phyloP scores from a whole-genome alignment of 2,113 vertebrate species.

The Lepus timidus region DNA sequence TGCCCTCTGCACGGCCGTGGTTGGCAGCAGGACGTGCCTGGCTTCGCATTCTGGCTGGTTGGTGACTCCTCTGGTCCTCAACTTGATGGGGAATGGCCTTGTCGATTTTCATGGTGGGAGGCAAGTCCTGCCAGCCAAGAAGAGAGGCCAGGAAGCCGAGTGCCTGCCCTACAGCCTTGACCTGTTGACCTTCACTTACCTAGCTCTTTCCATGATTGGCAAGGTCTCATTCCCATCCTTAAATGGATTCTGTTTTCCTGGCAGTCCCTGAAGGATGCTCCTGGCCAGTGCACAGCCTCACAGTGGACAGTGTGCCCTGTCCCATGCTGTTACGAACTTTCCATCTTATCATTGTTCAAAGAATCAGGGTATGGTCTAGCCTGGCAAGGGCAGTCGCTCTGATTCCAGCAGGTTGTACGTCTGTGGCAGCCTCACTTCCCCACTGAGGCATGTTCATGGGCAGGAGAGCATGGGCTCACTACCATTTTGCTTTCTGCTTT shows the following conservation, averaged over 20 bases:
- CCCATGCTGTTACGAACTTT: neutral
- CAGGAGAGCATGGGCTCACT: neutral
- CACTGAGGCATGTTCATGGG: too few relatives aligned
- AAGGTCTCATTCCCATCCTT: neutral
- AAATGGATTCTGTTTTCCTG: neutral
- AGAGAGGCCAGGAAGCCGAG: neutral
- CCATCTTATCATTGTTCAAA: neutral
- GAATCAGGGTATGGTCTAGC: neutral
- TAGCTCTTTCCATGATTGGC: neutral
- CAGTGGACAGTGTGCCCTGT: neutral
- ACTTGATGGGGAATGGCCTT: neutral
- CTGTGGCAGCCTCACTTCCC: neutral
- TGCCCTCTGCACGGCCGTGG: neutral
- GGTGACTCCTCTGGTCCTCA: neutral
- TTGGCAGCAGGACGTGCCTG: rapidly evolving
- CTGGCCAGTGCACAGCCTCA: neutral
- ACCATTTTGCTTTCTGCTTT: neutral
- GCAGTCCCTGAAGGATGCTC: neutral
- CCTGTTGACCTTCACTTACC: neutral
- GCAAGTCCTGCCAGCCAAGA: neutral
- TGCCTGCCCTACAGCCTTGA: neutral
- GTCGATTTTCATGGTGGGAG: neutral
- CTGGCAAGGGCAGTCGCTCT: neutral
- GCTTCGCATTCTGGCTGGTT: neutral
- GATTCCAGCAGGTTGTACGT: neutral